phyloP scores from a whole-genome alignment of 2,797 vertebrate species.

The Micromesistius poutassou region DNA sequence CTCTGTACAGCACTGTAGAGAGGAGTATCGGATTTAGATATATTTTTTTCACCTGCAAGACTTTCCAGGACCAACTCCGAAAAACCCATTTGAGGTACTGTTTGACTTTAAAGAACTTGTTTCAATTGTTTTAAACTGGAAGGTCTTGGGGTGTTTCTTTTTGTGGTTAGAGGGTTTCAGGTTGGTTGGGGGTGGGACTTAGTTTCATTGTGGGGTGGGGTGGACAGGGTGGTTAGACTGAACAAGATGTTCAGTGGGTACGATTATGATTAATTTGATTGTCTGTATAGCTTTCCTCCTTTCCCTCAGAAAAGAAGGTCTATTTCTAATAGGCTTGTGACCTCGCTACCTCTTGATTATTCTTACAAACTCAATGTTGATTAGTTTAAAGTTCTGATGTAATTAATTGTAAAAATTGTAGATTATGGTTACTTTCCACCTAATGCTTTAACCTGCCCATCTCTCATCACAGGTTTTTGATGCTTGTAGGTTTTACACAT shows the following conservation, averaged over 20 bases:
- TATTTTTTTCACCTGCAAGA: constrained; percentile 58
- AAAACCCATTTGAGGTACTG: constrained; percentile 80
- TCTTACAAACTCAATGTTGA: constrained; percentile 81
- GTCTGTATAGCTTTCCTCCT: constrained; percentile 77
- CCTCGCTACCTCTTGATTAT: constrained; percentile 93
- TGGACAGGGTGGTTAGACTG: constrained; percentile 69
- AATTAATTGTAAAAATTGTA: constrained; percentile 88
- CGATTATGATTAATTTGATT: constrained; percentile 56
- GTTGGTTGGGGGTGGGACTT: constrained; percentile 42
- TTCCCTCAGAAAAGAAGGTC: constrained; percentile 72
- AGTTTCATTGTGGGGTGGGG: constrained; percentile 40
- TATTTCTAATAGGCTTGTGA: constrained; percentile 78
- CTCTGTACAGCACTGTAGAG: constrained; percentile 50
- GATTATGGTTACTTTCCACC: constrained; percentile 74
- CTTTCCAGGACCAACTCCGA: constrained; percentile 69
- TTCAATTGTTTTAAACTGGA: constrained; percentile 90
- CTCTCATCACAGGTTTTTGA: constrained; percentile 80
- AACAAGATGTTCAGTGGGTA: constrained; percentile 78
- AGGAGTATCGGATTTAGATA: constrained; percentile 63
- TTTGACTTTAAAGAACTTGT: constrained; percentile 81
- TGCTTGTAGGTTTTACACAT: constrained; percentile 68
- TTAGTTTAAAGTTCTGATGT: constrained; percentile 84
- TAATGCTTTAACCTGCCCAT: constrained; percentile 80
- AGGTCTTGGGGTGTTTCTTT: constrained; percentile 75
- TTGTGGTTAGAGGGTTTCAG: constrained; percentile 63